These are phyloP conservation scores for Tetrao urogallus DNA, from an alignment of 2,113 vertebrate species.

Conservation along the genomic window DNA sequence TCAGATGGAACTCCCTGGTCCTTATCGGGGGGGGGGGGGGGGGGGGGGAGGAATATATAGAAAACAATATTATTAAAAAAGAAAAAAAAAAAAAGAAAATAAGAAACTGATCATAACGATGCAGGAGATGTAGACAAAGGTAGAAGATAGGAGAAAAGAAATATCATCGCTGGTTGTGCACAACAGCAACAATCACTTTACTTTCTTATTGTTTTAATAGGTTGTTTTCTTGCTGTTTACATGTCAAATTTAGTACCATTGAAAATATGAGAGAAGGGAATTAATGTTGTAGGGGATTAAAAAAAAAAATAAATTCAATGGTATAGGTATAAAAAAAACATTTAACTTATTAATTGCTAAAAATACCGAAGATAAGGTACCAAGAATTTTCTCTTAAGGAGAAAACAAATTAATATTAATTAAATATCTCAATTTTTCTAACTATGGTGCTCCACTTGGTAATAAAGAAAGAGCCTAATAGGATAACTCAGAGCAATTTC, in stretches of 20 bases:
- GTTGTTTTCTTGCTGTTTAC: not conserved
- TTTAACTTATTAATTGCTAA: not conserved
- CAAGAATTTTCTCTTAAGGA: not conserved
- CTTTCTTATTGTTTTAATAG: not conserved
- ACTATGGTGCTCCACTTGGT: not conserved
- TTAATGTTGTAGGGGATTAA: not conserved
- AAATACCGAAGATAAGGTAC: not conserved
- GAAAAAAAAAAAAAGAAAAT: not conserved
- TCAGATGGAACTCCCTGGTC: constrained; percentile 20
- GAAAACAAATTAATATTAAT: not conserved
- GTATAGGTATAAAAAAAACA: not conserved
- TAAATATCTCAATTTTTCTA: not conserved
- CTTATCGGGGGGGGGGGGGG: not conserved
- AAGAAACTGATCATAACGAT: not conserved
- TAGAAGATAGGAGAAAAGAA: not conserved
- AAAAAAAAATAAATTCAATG: not conserved
- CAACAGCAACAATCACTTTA: not conserved
- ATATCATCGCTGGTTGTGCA: not conserved
- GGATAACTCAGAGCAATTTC: not conserved
- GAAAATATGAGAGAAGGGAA: not conserved
- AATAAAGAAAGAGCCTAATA: not conserved
- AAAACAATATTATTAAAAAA: not conserved
- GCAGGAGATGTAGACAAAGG: not conserved
- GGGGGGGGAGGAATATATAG: not conserved
- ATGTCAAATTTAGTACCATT: not conserved